Evolutionary conservation across 2,888 invertebrate species (phyloP).

Genomic region (Mactromeris polynyma): DNA sequence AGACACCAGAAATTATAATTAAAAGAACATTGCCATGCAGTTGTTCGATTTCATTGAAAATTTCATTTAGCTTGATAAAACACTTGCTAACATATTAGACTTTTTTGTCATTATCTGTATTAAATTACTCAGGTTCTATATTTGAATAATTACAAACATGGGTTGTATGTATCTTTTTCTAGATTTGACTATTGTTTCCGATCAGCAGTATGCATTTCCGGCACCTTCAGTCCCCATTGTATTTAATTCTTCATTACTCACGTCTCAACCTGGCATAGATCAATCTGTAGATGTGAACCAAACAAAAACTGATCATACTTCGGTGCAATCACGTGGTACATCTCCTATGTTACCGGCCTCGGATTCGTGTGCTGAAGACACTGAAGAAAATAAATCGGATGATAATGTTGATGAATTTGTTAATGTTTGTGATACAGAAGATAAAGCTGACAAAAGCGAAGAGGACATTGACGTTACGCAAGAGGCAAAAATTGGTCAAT

Average conservation of each 20-base stretch:
- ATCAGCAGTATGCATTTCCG: constrained; percentile 38
- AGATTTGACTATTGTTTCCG: constrained; percentile 38
- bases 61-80: too few species aligned
- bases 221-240: constrained; percentile 69
- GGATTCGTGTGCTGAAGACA: constrained; percentile 66
- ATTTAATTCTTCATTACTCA: constrained; percentile 71
- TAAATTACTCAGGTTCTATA: too few species aligned
- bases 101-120: too few species aligned
- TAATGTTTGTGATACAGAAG: constrained; percentile 42
- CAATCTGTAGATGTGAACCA: constrained; percentile 54
- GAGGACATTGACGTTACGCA: background rate
- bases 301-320: constrained; percentile 74
- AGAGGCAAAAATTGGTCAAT: background rate
- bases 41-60: too few species aligned
- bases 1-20: too few species aligned
- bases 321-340: constrained; percentile 82
- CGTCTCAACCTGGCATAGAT: constrained; percentile 67
- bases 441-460: constrained; percentile 14
- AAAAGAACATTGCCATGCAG: too few species aligned
- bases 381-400: constrained; percentile 67
- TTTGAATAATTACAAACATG: too few species aligned
- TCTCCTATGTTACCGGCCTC: constrained; percentile 82
- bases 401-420: constrained; percentile 51
- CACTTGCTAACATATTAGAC: too few species aligned
- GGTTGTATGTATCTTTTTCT: background rate